Evolutionary conservation across 1,140 invertebrate species (phyloP).

Genomic region (Eumeta japonica): DNA sequence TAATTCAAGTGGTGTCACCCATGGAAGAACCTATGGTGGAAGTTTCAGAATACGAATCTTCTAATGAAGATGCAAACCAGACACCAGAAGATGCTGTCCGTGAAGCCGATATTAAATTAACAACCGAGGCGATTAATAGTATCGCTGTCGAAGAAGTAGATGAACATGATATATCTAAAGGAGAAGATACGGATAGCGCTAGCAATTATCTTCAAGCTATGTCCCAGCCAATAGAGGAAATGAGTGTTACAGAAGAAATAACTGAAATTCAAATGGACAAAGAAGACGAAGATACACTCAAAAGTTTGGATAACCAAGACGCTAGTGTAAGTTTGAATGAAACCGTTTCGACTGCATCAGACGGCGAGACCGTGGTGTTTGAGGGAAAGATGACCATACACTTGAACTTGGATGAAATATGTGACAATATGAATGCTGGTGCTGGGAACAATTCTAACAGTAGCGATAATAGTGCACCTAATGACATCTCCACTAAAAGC

Average conservation of each 20-base stretch:
- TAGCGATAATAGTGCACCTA: slow-evolving; percentile 30
- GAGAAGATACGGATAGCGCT: slow-evolving; percentile 41
- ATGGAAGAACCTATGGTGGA: slow-evolving; percentile 49
- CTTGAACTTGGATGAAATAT: slow-evolving; percentile 55
- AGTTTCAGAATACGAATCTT: slow-evolving; percentile 49
- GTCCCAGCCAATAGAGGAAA: slow-evolving; percentile 45
- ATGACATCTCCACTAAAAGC: slow-evolving; percentile 35
- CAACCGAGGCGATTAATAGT: slow-evolving; percentile 23
- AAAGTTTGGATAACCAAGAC: slow-evolving; percentile 54
- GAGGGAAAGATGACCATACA: slow-evolving; percentile 59
- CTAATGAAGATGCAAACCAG: slow-evolving; percentile 37
- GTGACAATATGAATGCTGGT: slow-evolving; percentile 48
- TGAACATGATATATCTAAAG: slow-evolving; percentile 34
- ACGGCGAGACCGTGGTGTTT: slow-evolving; percentile 54
- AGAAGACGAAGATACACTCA: slow-evolving; percentile 55
- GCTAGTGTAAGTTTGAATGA: slow-evolving; percentile 59
- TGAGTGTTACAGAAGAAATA: slow-evolving; percentile 45
- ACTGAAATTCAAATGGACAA: slow-evolving; percentile 52
- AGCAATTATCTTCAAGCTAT: slow-evolving; percentile 48
- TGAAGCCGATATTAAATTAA: slow-evolving; percentile 20
- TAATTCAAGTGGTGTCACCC: slow-evolving; percentile 49
- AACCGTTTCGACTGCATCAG: slow-evolving; percentile 43
- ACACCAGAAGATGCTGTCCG: slow-evolving; percentile 27
- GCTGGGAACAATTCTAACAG: slow-evolving; percentile 33
- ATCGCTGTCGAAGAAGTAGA: slow-evolving; percentile 36